Evolutionary conservation across 2,888 invertebrate genomes (phyloP), one percentile per base, ranked within the genome.

Genomic region (Trachelus iudaicus): DNA sequence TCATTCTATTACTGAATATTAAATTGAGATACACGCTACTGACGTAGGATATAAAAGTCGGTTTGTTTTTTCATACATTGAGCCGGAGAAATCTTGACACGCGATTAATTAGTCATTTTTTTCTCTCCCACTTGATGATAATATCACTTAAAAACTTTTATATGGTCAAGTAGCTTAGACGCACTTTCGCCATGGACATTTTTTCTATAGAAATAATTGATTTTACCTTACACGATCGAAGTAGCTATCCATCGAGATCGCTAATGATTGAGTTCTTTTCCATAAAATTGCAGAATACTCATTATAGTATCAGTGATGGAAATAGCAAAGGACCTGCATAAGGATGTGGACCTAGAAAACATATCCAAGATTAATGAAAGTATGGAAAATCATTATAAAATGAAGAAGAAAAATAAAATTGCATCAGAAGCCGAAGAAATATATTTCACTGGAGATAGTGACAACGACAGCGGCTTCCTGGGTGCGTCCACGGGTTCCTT

Each of bases 401-500:
- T 9, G 9, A 56, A 56, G 23, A 56, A 56, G 0, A 56, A 23
- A 56, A 23, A 23, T 6, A 56, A 23, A 56, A 2, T 23, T 23
- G 9, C 56, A 23, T 56, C 56, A 9, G 56, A 56, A 9, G 23
- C 23, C 23, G 56, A 56, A 56, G 23, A 56, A 23, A 56, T 23
- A 23, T 23, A 9, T 56, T 9, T 23, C 23, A 23, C 56, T 23
- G 56, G 56, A 23, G 71, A 71, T 23, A 74, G 74, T 3, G 74
- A 74, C 35, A 74, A 74, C 3, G 74, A 74, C 35, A 74, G 74
- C 30, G 74, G 74, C 23, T 74, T 74, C 74, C 23, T 74, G 34
- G 35, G 35, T 23, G 34, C 33, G 34, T 74, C 34, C n/a, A 74
- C 23, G 9, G 56, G 56, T 56, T 56, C 56, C 56, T 56, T 56